Conservation (phyloP, 2,888 invertebrate species). For the Orthosia gothica region DNA sequence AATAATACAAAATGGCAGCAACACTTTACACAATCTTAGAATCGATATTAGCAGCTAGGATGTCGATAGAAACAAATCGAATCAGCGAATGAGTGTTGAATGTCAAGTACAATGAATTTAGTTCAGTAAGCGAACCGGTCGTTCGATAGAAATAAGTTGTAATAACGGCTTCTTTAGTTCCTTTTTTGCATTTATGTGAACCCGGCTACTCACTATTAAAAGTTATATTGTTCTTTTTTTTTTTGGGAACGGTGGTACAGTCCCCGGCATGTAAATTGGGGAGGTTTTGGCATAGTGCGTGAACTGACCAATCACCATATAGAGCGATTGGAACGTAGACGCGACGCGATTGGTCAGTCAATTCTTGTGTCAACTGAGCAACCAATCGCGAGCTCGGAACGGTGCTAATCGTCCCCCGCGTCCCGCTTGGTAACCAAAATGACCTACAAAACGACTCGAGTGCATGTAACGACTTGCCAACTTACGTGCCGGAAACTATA, state of each 20-base stretch:
- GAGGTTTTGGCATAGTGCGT: no score
- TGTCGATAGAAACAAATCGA: constrained; percentile 32
- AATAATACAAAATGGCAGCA: constrained; percentile 17
- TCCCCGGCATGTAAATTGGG: no score
- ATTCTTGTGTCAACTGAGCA: no score
- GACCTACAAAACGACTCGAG: no score
- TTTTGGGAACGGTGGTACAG: not conserved
- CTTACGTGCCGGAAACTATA: no score
- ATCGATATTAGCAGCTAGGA: constrained; percentile 26
- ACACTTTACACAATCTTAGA: constrained; percentile 7
- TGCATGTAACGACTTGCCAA: no score
- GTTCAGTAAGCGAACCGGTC: constrained; percentile 73
- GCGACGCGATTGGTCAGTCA: no score
- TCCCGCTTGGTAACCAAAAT: no score
- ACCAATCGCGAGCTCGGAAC: no score
- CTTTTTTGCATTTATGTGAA: constrained; percentile 83
- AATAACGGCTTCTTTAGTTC: constrained; percentile 77
- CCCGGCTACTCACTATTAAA: constrained; percentile 60
- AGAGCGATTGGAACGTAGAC: no score
- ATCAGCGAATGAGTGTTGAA: constrained; percentile 56
- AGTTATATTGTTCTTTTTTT: constrained; percentile 14
- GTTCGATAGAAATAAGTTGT: constrained; percentile 73
- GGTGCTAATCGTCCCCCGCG: no score
- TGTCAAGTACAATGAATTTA: constrained; percentile 82
- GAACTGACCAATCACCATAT: no score